Evolutionary conservation across 1,140 invertebrate genomes (phyloP), one percentile per base, ranked within the genome.

Genomic region (Drosophila equinoxialis): DNA sequence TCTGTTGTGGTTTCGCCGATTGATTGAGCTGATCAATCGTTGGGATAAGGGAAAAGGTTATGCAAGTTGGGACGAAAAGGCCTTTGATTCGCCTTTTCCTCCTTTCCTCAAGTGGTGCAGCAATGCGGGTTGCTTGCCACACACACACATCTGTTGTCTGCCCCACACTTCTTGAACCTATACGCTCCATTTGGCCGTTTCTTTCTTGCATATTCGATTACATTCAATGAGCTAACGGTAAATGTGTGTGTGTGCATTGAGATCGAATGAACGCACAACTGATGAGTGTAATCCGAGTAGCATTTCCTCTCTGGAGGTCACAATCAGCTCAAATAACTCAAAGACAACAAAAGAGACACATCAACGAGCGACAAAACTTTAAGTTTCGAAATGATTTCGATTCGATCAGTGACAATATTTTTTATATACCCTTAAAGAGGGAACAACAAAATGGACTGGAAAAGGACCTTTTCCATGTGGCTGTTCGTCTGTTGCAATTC

Each of bases 121-220:
- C 45, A 8, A 35, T 17, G 64, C 41, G 45, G 51, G 51, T 54
- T 33, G 30, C 1, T 58, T 33, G 55, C 55, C 55, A 35, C 61
- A 62, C 3, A 23, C 23, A 23, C 60, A 59, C 75, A 75, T 68
- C 58, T 76, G 73, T 11, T 6, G 20, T 17, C n/a, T 41, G 23
- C 41, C 26, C 26, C 57, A 14, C 23, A 30, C 55, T 33, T 7
- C 57, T 51, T 14, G 3, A 4, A 11, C 8, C 62, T 65, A 42
- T 61, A 61, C 35, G 70, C 66, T 61, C 65, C 48, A 51, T 51
- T 37, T 51, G 54, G 26, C 20, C n/a, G 33, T 35, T 20, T 37
- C 11, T 55, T 61, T 30, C 30, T 30, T 58, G 48, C 67, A 68
- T 67, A 69, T 80, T 74, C 74, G 67, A 74, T 81, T 83, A 78